Evolutionary conservation across 2,113 vertebrate species (phyloP).

Genomic region (Mobula hypostoma): DNA sequence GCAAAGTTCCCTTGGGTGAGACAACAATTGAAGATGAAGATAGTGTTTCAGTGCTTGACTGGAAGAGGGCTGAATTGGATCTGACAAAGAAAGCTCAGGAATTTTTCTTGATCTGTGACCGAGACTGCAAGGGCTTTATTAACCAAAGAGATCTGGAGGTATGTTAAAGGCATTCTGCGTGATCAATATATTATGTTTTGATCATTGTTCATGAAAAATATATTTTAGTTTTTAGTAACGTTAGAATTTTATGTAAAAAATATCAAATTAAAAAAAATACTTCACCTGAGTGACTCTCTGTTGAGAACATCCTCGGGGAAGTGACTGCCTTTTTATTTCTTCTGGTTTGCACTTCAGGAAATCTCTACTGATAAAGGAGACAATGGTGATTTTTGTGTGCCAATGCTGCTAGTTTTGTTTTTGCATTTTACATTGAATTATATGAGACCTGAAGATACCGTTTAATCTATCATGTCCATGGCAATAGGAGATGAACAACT

Average conservation of each 20-base stretch:
- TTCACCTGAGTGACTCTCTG: too few species aligned
- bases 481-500: too few species aligned
- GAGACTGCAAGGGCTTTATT: slow-evolving; percentile 80
- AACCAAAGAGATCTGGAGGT: slow-evolving; percentile 81
- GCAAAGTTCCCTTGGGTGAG: slow-evolving; percentile 41
- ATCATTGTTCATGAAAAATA: not conserved
- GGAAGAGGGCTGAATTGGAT: slow-evolving; percentile 45
- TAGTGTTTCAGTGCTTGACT: slow-evolving; percentile 36
- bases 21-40: slow-evolving; percentile 10
- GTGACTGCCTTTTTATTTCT: not conserved
- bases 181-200: not conserved
- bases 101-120: slow-evolving; percentile 85
- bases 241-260: too few species aligned
- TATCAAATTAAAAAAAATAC: too few species aligned
- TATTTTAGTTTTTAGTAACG: too few species aligned
- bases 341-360: not conserved
- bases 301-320: not conserved
- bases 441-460: too few species aligned
- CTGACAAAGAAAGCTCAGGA: slow-evolving; percentile 70
- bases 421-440: not conserved
- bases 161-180: slow-evolving; percentile 40
- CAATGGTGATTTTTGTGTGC: not conserved
- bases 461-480: too few species aligned
- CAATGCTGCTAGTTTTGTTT: not conserved
- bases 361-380: not conserved